Conservation (phyloP, 2,797 vertebrate genomes). For the Enteromius fasciolatus region DNA sequence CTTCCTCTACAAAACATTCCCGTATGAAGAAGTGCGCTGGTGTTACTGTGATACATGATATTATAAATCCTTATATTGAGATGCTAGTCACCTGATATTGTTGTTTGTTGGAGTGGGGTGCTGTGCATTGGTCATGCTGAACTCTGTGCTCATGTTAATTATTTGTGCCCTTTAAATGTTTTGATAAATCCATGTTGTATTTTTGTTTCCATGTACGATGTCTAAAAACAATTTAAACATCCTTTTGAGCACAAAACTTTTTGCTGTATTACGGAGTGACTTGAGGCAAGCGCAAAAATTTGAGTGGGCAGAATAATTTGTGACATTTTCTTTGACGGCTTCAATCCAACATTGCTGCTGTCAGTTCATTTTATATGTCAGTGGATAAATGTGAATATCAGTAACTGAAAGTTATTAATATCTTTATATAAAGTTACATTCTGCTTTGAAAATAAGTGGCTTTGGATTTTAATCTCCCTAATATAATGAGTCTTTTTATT, state of each 20-base stretch:
- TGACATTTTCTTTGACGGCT: background rate
- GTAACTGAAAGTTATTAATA: background rate
- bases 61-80: background rate
- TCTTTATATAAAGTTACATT: background rate
- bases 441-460: background rate
- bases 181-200: background rate
- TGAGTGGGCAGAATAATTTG: background rate
- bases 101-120: background rate
- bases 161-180: background rate
- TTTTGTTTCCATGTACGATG: background rate
- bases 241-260: background rate
- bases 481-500: background rate
- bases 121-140: background rate
- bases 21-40: background rate
- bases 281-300: background rate
- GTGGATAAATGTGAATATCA: background rate
- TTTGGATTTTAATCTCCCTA: background rate
- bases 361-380: background rate
- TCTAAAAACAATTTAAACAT: background rate
- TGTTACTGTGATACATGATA: background rate
- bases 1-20: slow-evolving; percentile 12
- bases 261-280: no score
- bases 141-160: background rate
- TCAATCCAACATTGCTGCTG: background rate
- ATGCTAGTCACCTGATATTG: background rate